Evolutionary conservation across 2,888 invertebrate genomes (phyloP).

Genomic region (Eupeodes luniger): DNA sequence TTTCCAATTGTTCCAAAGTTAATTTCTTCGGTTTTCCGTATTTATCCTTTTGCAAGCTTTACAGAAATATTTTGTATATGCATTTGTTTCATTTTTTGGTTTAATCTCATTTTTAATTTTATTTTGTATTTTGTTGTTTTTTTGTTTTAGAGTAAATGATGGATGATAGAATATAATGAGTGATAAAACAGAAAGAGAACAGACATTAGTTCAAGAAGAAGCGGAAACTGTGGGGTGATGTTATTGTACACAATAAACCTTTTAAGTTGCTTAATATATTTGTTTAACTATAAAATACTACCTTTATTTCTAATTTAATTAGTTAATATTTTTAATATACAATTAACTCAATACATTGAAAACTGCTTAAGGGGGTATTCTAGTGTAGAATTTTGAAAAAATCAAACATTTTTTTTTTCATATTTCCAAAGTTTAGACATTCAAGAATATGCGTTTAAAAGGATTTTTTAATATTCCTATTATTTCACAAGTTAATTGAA

Average conservation of each 20-base stretch:
- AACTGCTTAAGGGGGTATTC: too few species aligned
- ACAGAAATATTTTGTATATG: constrained; percentile 85
- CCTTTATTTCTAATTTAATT: too few species aligned
- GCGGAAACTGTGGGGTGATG: constrained; percentile 34
- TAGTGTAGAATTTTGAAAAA: too few species aligned
- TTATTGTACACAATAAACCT: constrained; percentile 60
- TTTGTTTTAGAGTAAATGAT: constrained; percentile 42
- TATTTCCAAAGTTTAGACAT: too few species aligned
- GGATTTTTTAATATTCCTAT: too few species aligned
- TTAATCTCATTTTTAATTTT: constrained; percentile 56
- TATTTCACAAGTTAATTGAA: too few species aligned
- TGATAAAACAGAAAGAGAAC: constrained; percentile 58
- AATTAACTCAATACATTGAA: too few species aligned
- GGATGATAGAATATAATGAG: constrained; percentile 50
- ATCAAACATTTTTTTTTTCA: too few species aligned
- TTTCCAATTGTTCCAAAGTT: constrained; percentile 91
- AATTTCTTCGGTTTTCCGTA: constrained; percentile 92
- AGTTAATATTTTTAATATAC: too few species aligned
- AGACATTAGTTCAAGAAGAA: constrained; percentile 56
- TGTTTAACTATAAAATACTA: neutral
- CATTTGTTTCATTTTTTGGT: constrained; percentile 74
- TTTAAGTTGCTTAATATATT: neutral
- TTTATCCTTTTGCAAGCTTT: constrained; percentile 95
- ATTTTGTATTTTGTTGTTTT: neutral
- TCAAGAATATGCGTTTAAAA: too few species aligned